phyloP scores from a whole-genome alignment of 2,888 invertebrate species.

The Pammene aurita region DNA sequence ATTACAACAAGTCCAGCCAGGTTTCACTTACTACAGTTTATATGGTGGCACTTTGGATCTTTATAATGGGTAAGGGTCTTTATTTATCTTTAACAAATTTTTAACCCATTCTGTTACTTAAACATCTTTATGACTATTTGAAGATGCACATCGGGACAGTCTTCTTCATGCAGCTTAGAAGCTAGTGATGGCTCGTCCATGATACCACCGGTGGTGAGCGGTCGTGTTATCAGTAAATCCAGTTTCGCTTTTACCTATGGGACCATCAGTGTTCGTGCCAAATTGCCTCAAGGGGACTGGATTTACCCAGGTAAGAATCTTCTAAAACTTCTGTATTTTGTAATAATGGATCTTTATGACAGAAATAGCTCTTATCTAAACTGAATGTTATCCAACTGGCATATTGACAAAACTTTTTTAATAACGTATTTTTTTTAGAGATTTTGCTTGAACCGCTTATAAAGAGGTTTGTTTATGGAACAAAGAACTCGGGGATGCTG shows the following conservation, averaged over 20 bases:
- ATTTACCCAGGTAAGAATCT: constrained; percentile 74
- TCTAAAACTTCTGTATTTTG: not conserved
- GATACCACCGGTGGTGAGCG: constrained; percentile 84
- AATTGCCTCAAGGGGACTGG: constrained; percentile 87
- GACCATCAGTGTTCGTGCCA: constrained; percentile 84
- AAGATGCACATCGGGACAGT: constrained; percentile 60
- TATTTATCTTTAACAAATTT: too few relatives aligned
- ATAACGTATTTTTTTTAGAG: constrained; percentile 53
- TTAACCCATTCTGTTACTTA: too few relatives aligned
- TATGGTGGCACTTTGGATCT: constrained; percentile 43
- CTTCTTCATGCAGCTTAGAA: constrained; percentile 59
- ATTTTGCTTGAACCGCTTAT: constrained; percentile 85
- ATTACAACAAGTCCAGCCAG: constrained; percentile 45
- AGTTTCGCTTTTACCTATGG: constrained; percentile 85
- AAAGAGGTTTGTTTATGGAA: constrained; percentile 83
- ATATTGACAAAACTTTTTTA: not conserved
- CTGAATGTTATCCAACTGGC: too few relatives aligned
- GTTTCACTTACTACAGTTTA: constrained; percentile 46
- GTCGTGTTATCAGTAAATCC: constrained; percentile 78
- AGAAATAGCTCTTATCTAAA: too few relatives aligned
- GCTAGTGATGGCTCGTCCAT: constrained; percentile 70
- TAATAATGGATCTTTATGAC: not conserved
- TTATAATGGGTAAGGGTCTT: constrained; percentile 44
- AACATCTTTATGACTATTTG: too few relatives aligned
- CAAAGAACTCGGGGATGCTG: constrained; percentile 85